phyloP scores from a whole-genome alignment of 2,888 invertebrate species.

The Atrina japonica region DNA sequence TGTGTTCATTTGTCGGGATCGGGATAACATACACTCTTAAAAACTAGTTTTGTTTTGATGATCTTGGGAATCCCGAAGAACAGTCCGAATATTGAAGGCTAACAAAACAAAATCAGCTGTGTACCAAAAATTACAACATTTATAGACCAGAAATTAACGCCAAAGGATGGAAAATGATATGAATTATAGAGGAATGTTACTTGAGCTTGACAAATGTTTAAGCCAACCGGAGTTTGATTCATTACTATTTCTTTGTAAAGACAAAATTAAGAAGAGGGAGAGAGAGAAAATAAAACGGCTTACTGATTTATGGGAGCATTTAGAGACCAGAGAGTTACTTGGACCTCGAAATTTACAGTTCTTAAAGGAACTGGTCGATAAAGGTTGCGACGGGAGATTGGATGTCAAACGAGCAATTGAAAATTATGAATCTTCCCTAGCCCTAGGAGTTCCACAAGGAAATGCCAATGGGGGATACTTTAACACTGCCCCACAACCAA shows the following conservation, averaged over 20 bases:
- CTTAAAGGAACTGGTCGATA: slow-evolving; percentile 52
- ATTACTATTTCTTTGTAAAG: slow-evolving; percentile 57
- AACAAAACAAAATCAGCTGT: background rate
- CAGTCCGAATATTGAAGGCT: too few species aligned
- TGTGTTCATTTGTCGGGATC: background rate
- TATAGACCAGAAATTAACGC: background rate
- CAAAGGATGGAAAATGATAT: slow-evolving; percentile 17
- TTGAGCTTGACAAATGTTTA: slow-evolving; percentile 52
- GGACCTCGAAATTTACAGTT: slow-evolving; percentile 46
- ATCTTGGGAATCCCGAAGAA: background rate
- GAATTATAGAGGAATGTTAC: slow-evolving; percentile 52
- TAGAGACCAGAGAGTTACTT: slow-evolving; percentile 61
- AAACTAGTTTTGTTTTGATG: too few species aligned
- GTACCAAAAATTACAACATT: background rate
- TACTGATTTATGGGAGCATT: slow-evolving; percentile 58
- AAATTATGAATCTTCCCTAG: slow-evolving; percentile 54
- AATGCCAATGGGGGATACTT: too few species aligned
- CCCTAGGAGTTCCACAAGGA: too few species aligned
- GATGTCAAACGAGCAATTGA: slow-evolving; percentile 55
- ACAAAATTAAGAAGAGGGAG: slow-evolving; percentile 53
- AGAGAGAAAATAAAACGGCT: slow-evolving; percentile 57
- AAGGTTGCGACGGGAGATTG: slow-evolving; percentile 55
- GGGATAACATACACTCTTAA: background rate
- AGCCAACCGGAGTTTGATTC: slow-evolving; percentile 49
- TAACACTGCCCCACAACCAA: too few species aligned